Conservation (phyloP, 2,113 vertebrate species). For the Ochotona princeps region DNA sequence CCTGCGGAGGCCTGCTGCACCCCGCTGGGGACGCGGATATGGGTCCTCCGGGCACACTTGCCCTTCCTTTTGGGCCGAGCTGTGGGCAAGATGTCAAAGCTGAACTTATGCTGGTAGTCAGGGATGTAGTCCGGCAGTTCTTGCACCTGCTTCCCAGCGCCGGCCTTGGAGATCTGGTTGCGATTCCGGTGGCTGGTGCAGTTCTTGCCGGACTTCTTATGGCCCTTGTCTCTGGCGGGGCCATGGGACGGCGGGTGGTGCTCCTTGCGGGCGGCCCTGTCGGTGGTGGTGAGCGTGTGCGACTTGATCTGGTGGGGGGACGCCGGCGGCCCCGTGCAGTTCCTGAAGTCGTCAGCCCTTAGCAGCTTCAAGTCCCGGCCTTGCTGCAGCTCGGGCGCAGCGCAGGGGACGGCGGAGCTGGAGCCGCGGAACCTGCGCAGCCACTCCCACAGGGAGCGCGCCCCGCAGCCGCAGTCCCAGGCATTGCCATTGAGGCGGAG, state of each 20-base stretch:
- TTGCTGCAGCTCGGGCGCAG: slow-evolving; percentile 85
- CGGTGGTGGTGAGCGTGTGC: slow-evolving; percentile 91
- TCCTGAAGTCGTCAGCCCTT: slow-evolving; percentile 92
- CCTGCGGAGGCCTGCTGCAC: slow-evolving; percentile 92
- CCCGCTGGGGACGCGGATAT: slow-evolving; percentile 92
- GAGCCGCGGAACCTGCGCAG: slow-evolving; percentile 94
- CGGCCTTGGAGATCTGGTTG: slow-evolving; percentile 85
- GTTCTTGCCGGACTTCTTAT: slow-evolving; percentile 89
- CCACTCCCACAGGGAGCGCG: slow-evolving; percentile 96
- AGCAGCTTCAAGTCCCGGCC: slow-evolving; percentile 93
- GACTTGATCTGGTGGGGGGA: slow-evolving; percentile 96
- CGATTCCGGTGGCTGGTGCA: slow-evolving; percentile 91
- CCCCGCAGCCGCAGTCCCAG: slow-evolving; percentile 96
- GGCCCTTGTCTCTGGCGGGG: slow-evolving; percentile 84
- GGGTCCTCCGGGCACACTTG: slow-evolving; percentile 90
- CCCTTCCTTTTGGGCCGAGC: slow-evolving; percentile 84
- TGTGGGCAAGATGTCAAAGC: slow-evolving; percentile 85
- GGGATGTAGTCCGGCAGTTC: slow-evolving; percentile 91
- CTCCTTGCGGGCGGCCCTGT: slow-evolving; percentile 91
- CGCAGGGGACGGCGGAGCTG: slow-evolving; percentile 91
- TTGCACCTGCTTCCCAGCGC: slow-evolving; percentile 85
- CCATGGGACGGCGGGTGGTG: slow-evolving; percentile 85
- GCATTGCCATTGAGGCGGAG: slow-evolving; percentile 97
- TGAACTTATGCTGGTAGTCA: slow-evolving; percentile 88
- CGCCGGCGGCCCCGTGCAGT: slow-evolving; percentile 94